A percentile compares a stretch with the other conserved stretches of the same genome.
phyloP scores from a whole-genome alignment of 2,888 invertebrate species.

The Rapana venosa region DNA sequence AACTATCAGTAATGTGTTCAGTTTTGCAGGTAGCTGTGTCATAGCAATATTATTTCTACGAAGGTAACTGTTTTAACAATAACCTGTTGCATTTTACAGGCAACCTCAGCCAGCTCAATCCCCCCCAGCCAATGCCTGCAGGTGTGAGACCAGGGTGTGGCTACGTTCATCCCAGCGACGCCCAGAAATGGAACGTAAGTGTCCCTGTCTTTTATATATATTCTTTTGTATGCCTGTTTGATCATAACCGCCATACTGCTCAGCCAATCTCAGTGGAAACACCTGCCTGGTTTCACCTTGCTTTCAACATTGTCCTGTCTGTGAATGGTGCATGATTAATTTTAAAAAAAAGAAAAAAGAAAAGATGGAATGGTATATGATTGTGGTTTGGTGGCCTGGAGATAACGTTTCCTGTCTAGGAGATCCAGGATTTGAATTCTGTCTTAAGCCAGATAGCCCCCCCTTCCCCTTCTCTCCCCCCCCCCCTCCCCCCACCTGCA shows the following conservation, averaged over 20 bases:
- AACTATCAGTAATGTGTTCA: too few species aligned
- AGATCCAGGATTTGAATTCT: too few species aligned
- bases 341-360: too few species aligned
- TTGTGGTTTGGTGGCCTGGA: too few species aligned
- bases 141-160: conserved; percentile 51
- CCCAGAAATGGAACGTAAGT: conserved; percentile 52
- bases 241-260: not conserved
- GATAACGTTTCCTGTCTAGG: too few species aligned
- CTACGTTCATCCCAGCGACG: conserved; percentile 51
- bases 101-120: conserved; percentile 28
- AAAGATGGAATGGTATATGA: too few species aligned
- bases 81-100: conserved; percentile 25
- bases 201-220: not conserved
- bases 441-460: too few species aligned
- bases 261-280: not conserved
- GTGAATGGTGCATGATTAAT: too few species aligned
- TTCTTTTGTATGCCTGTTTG: not conserved
- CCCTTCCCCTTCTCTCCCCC: too few species aligned
- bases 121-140: conserved; percentile 39
- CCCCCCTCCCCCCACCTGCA: too few species aligned
- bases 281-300: too few species aligned
- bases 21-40: not conserved
- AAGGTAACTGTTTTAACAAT: not conserved
- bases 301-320: too few species aligned
- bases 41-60: not conserved